Evolutionary conservation across 2,888 invertebrate species (phyloP), one percentile per base, ranked within the genome.

Genomic region (Idaea aversata): DNA sequence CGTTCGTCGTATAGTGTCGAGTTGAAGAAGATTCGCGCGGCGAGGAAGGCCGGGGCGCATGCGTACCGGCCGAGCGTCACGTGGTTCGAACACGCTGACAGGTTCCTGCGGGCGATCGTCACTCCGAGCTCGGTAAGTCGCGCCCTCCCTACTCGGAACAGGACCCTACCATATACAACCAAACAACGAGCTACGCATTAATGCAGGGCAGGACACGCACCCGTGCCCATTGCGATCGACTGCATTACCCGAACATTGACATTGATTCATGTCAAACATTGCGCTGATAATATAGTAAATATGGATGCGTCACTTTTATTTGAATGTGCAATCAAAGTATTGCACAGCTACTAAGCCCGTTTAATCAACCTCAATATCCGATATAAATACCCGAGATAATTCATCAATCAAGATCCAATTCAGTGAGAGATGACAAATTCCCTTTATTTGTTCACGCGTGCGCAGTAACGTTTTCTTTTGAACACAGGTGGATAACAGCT

Each of bases 11-110:
- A 93, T 80, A 93, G 93, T 82, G 92, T 93, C 71, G 93, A 93
- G 82, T 79, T 93, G 84, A 93, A 93, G 88, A 93, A 93, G 84
- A 93, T 93, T 85, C 90, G 93, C 85, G 93, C 93, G 85, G 91
- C 93, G 77, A 80, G 93, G 77, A 91, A 93, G 87, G 91, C 91
- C 76, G 90, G 92, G 81, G 92, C 93, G 92, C 92, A 91, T 90
- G 92, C 92, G 90, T 93, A 93, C 88, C 83, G 91, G 74, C 93
- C 93, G 69, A 93, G 92, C 85, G 93, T 93, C 90, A 92, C 92
- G 90, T 93, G 93, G 93, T 93, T 93, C 84, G 91, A 93, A 80
- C 93, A 93, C 88, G 93, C 93, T 84, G 93, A 93, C 92, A 91
- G 92, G 90, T 93, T 93, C 84, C 90, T 93, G 78, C 88, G 93